Base-by-base conservation (phyloP, 2,888 invertebrate species). In the Pharmacophagus antenor region DNA sequence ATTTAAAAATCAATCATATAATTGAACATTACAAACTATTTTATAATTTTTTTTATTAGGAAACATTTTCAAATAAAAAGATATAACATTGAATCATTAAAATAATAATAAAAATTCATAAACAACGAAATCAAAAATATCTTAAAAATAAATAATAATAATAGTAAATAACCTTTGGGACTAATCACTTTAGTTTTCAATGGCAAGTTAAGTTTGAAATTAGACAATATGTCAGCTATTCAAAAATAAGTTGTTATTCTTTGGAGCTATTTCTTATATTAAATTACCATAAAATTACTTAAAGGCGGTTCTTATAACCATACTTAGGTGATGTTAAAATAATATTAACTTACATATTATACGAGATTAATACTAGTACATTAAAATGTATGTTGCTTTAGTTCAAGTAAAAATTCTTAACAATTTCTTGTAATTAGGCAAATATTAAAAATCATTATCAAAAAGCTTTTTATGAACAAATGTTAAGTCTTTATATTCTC, bases 121-220 rank as follows among this genome's bases (percentile, higher is more conserved):
- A 82, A 77, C 74, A 74, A 78, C 69, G 70, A 73, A 60, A 65
- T 71, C 68, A 70, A 22, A 56, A 42, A 25, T 21, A 56, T 17
- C 2, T 56, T 51, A 23, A 42, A 61, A 61, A 61, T 56, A 56
- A 61, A 51, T 52, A 51, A 61, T 41, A 56, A 52, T 49, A 18
- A 50, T 31, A 56, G 25, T 37, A 56, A 46, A 50, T n/a, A n/a
- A n/a, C 56, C 79, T 87, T 86, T 85, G 85, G 86, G 86, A 74
- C 71, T 75, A 72, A 83, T 84, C 80, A 84, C 84, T 79, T 74
- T 79, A 63, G 72, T 65, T 74, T 70, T 74, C 64, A 79, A 84
- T 84, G 85, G 86, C 86, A 86, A 85, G 85, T 76, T 56, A 37
- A n/a, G 21, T 21, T 44, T 18, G 42, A 10, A 18, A 44, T 44